Percentiles rank a stretch among this genome's conserved stretches.
Evolutionary conservation across 2,797 vertebrate species (phyloP).

Genomic region (Antrozous pallidus): DNA sequence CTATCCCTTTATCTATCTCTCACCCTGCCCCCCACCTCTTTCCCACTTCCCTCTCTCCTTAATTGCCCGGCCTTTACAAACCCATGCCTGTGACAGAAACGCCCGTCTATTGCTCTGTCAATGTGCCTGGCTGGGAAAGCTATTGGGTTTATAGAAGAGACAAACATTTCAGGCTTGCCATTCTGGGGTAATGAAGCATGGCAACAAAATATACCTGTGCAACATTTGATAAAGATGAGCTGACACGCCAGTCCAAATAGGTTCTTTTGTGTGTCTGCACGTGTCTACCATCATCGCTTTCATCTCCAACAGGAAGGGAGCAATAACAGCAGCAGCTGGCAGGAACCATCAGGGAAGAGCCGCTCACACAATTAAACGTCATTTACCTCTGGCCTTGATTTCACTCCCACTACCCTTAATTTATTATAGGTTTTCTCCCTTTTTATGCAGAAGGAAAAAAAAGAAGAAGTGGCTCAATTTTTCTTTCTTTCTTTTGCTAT

Average conservation of each 20-base stretch:
- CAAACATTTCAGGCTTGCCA: slow-evolving; percentile 98
- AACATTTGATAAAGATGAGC: slow-evolving; percentile 99
- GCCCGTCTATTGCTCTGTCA: slow-evolving; percentile 86
- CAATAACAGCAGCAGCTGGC: slow-evolving; percentile 88
- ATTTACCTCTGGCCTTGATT: slow-evolving; percentile 91
- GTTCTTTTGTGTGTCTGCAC: slow-evolving; percentile 94
- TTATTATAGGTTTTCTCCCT: slow-evolving; percentile 83
- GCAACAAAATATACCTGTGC: slow-evolving; percentile 98
- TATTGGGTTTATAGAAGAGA: slow-evolving; percentile 90
- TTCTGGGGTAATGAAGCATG: slow-evolving; percentile 99
- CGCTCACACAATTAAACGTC: slow-evolving; percentile 90
- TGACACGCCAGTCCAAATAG: slow-evolving; percentile 99
- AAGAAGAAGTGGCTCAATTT: slow-evolving; percentile 83
- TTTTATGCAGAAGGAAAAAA: slow-evolving; percentile 79
- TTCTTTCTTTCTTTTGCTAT: slow-evolving; percentile 89
- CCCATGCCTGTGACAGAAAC: slow-evolving; percentile 77
- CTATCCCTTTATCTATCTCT: background rate
- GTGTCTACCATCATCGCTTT: slow-evolving; percentile 93
- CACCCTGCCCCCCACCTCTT: background rate
- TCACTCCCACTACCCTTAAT: slow-evolving; percentile 87
- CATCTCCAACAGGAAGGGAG: slow-evolving; percentile 87
- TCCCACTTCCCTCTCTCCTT: background rate
- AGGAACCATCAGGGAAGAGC: slow-evolving; percentile 89
- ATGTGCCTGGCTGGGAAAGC: slow-evolving; percentile 83
- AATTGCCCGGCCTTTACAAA: slow-evolving; percentile 81